These are phyloP conservation scores for Discoglossus pictus DNA, from an alignment of 2,797 vertebrate genomes.

Conservation along the genomic window DNA sequence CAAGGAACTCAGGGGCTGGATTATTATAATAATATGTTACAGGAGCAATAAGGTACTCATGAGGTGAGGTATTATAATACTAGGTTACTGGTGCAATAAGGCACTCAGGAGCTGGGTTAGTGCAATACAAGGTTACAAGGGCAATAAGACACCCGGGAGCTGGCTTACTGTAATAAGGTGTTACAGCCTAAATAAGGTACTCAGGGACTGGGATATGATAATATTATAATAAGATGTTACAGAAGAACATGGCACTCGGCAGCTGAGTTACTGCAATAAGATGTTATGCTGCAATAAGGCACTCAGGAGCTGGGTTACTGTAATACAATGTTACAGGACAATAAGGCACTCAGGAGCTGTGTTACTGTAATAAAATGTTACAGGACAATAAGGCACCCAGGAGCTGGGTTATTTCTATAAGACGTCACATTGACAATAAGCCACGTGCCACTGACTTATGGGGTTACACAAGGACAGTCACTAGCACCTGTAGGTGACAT, in stretches of 20 bases:
- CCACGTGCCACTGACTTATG: neutral
- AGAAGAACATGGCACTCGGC: neutral
- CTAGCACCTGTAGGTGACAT: conserved; percentile 46
- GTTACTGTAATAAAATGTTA: too few relatives aligned
- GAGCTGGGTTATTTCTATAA: neutral
- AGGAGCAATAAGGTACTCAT: conserved; percentile 8
- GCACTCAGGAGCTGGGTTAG: conserved; percentile 16
- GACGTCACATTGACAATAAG: too few relatives aligned
- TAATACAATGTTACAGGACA: too few relatives aligned
- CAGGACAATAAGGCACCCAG: neutral
- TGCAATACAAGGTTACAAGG: conserved; percentile 23
- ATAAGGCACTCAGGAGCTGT: too few relatives aligned
- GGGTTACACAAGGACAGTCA: conserved; percentile 43
- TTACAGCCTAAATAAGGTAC: neutral
- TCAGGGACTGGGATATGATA: conserved; percentile 3
- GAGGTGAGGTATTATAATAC: conserved; percentile 2
- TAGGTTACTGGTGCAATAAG: conserved; percentile 10
- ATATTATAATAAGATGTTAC: too few relatives aligned
- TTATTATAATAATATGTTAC: conserved; percentile 15
- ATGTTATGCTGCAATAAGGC: neutral
- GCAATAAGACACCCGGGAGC: conserved; percentile 4
- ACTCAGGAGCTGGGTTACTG: neutral
- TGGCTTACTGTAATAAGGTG: conserved; percentile 6
- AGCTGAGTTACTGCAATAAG: conserved; percentile 2
- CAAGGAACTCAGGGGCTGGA: neutral